Evolutionary conservation across 2,113 vertebrate genomes (phyloP).

Genomic region (Sapajus apella): DNA sequence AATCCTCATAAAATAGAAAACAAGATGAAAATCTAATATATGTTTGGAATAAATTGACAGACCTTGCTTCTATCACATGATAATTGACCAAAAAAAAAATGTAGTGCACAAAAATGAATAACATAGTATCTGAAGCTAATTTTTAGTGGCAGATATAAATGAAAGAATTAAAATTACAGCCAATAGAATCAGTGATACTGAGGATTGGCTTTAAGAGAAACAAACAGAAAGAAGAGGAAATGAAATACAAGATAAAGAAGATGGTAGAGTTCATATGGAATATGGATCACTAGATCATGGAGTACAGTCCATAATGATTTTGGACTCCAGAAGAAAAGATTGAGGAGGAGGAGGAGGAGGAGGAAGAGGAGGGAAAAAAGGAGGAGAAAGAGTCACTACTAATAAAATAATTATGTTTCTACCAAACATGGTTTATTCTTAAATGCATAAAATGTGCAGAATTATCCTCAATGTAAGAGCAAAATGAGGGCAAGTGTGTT

Average conservation of each 20-base stretch:
- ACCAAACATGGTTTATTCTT: background rate
- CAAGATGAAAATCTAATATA: background rate
- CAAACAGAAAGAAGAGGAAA: background rate
- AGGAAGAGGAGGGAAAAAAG: background rate
- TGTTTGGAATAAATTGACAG: background rate
- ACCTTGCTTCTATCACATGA: background rate
- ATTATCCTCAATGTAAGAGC: background rate
- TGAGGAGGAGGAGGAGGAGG: too few relatives aligned
- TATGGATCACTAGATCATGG: background rate
- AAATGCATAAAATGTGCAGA: background rate
- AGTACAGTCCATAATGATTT: background rate
- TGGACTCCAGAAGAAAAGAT: background rate
- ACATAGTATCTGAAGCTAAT: background rate
- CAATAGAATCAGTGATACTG: background rate
- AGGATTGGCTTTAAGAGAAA: background rate
- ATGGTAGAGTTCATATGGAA: background rate
- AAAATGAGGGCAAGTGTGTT: background rate
- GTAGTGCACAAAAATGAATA: background rate
- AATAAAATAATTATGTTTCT: background rate
- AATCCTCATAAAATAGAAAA: background rate
- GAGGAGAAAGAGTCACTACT: fast-evolving
- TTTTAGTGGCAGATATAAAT: background rate
- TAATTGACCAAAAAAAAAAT: background rate
- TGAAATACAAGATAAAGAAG: background rate
- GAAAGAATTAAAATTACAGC: background rate